Base-by-base conservation (phyloP, 2,888 invertebrate genomes). In the Argynnis bischoffii region DNA sequence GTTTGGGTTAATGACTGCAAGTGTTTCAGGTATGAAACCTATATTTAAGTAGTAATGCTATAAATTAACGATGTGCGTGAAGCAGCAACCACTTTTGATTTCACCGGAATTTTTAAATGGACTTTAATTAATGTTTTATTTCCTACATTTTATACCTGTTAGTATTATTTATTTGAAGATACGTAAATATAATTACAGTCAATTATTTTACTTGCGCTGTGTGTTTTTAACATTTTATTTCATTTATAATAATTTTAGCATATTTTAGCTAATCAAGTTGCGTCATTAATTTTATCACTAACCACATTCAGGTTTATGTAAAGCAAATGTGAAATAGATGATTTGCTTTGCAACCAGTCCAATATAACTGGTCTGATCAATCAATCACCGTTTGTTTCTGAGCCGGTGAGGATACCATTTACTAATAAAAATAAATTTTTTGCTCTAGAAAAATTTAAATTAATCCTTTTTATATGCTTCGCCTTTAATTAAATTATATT, bases 21-120 rank as follows among this genome's bases (percentile, higher is more conserved):
- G 74, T 71, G 75, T 79, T 79, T 76, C 79, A 85, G 86, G 86
- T 86, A 80, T 69, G 73, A 69, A 75, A 67, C 57, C 51, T 51
- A 72, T 72, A 67, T 67, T 70, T 67, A 69, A 63, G 51, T 60
- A 57, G 31, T 64, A 61, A 54, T 66, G 54, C 55, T 70, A 63
- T 63, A 70, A 69, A 66, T 63, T 72, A 69, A 64, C 54, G 55
- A 67, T 64, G 68, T 74, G 74, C 74, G 75, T 75, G 76, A 74
- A 74, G 72, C 72, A 68, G 71, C 69, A 72, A 63, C 64, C 64
- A 61, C 74, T 77, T 77, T 78, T 74, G 76, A 72, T 79, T 81
- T 80, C 78, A 78, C 78, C 76, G 77, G 75, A 76, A 73, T 76
- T 72, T 72, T 74, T 70, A 63, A 69, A 71, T 69, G 69, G 55